A percentile compares a stretch with the other conserved stretches of the same genome.
Evolutionary conservation across 2,888 invertebrate species (phyloP).

Genomic region (Calephelis perditalis): DNA sequence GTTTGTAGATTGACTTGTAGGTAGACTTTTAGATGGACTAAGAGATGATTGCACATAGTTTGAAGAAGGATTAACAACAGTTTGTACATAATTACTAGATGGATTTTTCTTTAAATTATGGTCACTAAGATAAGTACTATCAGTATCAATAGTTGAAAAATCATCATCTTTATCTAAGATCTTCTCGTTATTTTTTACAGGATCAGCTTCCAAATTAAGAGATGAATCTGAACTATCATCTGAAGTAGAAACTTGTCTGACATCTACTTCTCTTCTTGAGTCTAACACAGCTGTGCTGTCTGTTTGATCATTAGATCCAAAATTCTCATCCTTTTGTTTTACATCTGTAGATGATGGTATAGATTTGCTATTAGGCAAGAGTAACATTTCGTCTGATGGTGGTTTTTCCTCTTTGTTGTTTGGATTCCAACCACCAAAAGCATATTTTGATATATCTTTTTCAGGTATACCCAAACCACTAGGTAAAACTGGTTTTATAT

Average conservation of each 20-base stretch:
- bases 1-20: constrained; percentile 25
- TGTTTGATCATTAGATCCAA: constrained; percentile 64
- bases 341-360: constrained; percentile 49
- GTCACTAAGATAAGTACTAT: constrained; percentile 54
- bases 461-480: constrained; percentile 77
- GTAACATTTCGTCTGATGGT: constrained; percentile 65
- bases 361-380: constrained; percentile 58
- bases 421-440: constrained; percentile 59
- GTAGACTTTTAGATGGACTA: constrained; percentile 36
- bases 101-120: constrained; percentile 55
- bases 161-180: constrained; percentile 42
- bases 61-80: constrained; percentile 40
- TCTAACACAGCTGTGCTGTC: constrained; percentile 71
- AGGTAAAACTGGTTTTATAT: constrained; percentile 83
- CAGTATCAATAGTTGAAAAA: constrained; percentile 47
- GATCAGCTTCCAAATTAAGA: constrained; percentile 53
- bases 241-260: constrained; percentile 60
- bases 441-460: constrained; percentile 63
- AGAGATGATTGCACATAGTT: constrained; percentile 55
- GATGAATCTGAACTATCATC: constrained; percentile 66
- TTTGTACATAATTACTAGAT: constrained; percentile 51
- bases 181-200: constrained; percentile 41
- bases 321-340: constrained; percentile 57
- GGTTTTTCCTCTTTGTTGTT: constrained; percentile 64
- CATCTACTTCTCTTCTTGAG: constrained; percentile 50